A percentile compares a stretch with the other conserved stretches of the same genome.
These are phyloP conservation scores for Leptinotarsa rubiginosa DNA, from an alignment of 2,888 invertebrate genomes.

Conservation along the genomic window DNA sequence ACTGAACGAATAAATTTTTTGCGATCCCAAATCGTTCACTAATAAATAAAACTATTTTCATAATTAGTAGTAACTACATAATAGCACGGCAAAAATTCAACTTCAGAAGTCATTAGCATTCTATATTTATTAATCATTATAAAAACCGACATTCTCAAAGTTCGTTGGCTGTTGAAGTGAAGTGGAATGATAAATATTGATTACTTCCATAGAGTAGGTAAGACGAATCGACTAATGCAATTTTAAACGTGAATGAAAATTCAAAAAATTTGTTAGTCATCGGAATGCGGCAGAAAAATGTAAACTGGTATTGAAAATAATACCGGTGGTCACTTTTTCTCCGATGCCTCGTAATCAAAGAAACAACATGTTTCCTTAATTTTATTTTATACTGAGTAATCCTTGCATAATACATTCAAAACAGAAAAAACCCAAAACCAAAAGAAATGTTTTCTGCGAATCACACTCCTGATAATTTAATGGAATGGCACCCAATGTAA, in stretches of 20 bases:
- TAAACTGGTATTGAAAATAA: not conserved
- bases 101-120: conserved; percentile 4
- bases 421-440: no score
- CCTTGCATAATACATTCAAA: no score
- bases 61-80: not conserved
- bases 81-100: not conserved
- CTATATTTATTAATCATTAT: conserved; percentile 1
- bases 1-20: not conserved
- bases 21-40: not conserved
- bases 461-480: no score
- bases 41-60: not conserved
- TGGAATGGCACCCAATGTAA: no score
- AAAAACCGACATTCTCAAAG: not conserved
- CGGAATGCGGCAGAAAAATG: not conserved
- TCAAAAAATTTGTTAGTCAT: not conserved
- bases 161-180: not conserved
- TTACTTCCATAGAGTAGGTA: not conserved
- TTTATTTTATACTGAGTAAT: no score
- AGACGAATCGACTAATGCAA: not conserved
- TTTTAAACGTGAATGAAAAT: not conserved
- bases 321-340: no score
- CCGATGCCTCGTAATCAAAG: no score
- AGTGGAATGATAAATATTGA: conserved; percentile 10
- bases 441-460: no score
- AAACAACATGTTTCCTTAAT: no score